Evolutionary conservation across 2,113 vertebrate species (phyloP).

Genomic region (Erythrocebus patas): DNA sequence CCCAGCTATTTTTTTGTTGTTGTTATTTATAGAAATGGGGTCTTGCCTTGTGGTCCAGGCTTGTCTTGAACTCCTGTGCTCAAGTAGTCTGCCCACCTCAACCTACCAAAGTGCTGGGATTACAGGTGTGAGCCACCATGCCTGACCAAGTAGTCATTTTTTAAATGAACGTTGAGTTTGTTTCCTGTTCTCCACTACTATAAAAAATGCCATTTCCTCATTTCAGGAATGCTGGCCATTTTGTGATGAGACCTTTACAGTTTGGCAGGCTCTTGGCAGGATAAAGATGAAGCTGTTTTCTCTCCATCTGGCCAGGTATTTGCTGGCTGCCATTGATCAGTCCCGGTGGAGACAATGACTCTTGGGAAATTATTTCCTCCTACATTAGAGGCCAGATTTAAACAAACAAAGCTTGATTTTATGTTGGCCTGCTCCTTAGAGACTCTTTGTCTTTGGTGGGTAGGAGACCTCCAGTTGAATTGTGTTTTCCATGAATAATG

Average conservation of each 20-base stretch:
- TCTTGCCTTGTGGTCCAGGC: too few species aligned
- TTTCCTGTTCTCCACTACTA: neutral
- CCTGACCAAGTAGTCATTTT: neutral
- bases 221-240: neutral
- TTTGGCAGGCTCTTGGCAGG: neutral
- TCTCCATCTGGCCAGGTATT: neutral
- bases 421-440: neutral
- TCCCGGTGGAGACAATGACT: neutral
- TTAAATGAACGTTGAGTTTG: neutral
- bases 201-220: neutral
- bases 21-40: too few species aligned
- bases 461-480: neutral
- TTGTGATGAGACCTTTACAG: neutral
- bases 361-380: neutral
- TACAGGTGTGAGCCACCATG: too few species aligned
- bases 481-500: neutral
- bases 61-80: too few species aligned
- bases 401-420: neutral
- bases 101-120: too few species aligned
- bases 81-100: too few species aligned
- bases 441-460: neutral
- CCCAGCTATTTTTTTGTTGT: too few species aligned
- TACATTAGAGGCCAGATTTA: neutral
- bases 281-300: neutral
- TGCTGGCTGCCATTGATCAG: neutral